Conservation (phyloP, 2,113 vertebrate species). For the Romanogobio albipinnatus region DNA sequence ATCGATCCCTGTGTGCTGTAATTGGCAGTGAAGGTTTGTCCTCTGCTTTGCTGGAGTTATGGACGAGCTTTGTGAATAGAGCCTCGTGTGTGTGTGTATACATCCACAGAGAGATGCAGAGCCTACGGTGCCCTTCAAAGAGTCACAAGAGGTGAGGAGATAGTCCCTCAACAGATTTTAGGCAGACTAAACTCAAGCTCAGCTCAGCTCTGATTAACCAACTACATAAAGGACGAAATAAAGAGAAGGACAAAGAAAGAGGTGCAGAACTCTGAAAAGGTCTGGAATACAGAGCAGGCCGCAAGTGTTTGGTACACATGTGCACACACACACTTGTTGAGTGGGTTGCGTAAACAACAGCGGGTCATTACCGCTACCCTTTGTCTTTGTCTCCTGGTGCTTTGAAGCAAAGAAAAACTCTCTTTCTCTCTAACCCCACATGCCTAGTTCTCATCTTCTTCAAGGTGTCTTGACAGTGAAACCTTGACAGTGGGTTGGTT, state of each 20-base stretch:
- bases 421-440: background rate
- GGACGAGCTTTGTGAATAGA: conserved; percentile 43
- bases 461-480: conserved; percentile 21
- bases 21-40: conserved; percentile 50
- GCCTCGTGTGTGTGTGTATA: background rate
- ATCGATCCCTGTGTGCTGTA: conserved; percentile 45
- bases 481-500: conserved; percentile 21
- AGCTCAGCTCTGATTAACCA: conserved; percentile 31
- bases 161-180: conserved; percentile 20
- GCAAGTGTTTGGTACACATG: background rate
- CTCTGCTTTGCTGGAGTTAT: conserved; percentile 39
- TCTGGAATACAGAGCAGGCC: background rate
- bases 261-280: background rate
- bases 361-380: background rate
- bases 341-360: background rate
- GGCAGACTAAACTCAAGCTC: background rate
- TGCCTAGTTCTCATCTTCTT: background rate
- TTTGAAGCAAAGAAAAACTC: background rate
- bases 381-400: background rate
- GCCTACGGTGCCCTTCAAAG: conserved; percentile 15
- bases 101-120: conserved; percentile 22
- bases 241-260: background rate
- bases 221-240: conserved; percentile 8
- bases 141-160: conserved; percentile 27
- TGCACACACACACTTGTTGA: conserved; percentile 13